Percentiles rank a stretch among this genome's conserved stretches.
Evolutionary conservation across 2,888 invertebrate species (phyloP).

Genomic region (Lissocephala sabroskyi): DNA sequence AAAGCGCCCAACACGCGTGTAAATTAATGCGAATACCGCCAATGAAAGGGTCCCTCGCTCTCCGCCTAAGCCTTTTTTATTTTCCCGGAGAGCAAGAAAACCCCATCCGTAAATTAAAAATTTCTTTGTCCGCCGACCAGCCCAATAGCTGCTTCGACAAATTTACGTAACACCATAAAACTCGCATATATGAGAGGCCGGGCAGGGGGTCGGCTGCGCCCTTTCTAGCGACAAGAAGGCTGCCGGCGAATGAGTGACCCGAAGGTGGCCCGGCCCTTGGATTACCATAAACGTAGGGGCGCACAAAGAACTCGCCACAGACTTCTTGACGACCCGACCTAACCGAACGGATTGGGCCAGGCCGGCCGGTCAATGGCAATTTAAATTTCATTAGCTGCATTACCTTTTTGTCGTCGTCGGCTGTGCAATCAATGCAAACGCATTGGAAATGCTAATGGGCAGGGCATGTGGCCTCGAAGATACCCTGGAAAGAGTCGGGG

Average conservation of each 20-base stretch:
- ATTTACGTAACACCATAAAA: constrained; percentile 52
- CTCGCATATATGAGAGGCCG: background rate
- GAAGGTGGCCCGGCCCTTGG: background rate
- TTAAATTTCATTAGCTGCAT: constrained; percentile 41
- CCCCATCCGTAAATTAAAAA: constrained; percentile 63
- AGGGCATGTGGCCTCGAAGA: constrained; percentile 1
- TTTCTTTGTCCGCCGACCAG: constrained; percentile 48
- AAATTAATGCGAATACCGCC: constrained; percentile 56
- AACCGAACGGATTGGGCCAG: too few relatives aligned
- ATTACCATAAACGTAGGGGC: constrained; percentile 29
- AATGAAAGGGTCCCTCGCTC: constrained; percentile 16
- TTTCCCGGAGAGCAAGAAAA: constrained; percentile 30
- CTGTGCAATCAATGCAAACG: constrained; percentile 4
- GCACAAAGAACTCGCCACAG: constrained; percentile 16
- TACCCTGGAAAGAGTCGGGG: constrained; percentile 1
- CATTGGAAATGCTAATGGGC: constrained; percentile 26
- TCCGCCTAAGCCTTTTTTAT: constrained; percentile 28
- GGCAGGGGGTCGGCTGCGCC: constrained; percentile 31
- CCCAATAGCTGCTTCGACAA: constrained; percentile 11
- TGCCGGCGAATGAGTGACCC: too few relatives aligned
- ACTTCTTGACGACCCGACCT: constrained; percentile 42
- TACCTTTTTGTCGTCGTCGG: constrained; percentile 11
- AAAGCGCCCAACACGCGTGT: constrained; percentile 50
- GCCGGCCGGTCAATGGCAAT: constrained; percentile 15
- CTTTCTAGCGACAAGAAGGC: too few relatives aligned